These are phyloP conservation scores for Sebastes taczanowskii DNA, from an alignment of 2,797 vertebrate species.

Conservation along the genomic window DNA sequence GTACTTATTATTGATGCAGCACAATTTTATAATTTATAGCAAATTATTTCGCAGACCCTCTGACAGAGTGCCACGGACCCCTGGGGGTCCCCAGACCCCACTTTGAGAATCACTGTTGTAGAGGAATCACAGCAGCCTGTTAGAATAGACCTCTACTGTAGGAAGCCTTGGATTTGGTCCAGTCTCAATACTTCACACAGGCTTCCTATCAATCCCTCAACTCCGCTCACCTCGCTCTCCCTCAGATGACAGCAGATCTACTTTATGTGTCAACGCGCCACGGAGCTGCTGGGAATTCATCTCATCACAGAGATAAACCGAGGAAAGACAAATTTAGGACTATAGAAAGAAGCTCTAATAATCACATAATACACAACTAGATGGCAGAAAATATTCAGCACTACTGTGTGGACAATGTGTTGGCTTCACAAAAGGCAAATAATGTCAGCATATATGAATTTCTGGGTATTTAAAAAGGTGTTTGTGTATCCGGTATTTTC, in stretches of 20 bases:
- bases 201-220: not conserved
- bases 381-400: slow-evolving; percentile 13
- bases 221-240: not conserved
- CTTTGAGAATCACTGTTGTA: not conserved
- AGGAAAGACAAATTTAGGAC: not conserved
- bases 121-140: not conserved
- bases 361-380: slow-evolving; percentile 12
- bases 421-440: not conserved
- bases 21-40: too few relatives aligned
- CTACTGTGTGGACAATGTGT: not conserved
- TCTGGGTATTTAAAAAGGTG: not conserved
- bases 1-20: too few relatives aligned
- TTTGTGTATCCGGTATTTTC: not conserved
- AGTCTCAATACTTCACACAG: not conserved
- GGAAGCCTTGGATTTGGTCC: slow-evolving; percentile 15
- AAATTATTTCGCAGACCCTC: too few relatives aligned
- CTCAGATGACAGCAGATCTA: not conserved
- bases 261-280: not conserved
- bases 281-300: not conserved
- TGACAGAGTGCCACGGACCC: too few relatives aligned
- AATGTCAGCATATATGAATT: not conserved
- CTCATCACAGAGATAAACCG: not conserved
- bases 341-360: not conserved
- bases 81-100: too few relatives aligned
- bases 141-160: slow-evolving; percentile 1